These are phyloP conservation scores for Erpornis zantholeuca DNA, from an alignment of 2,113 vertebrate genomes.

Conservation along the genomic window DNA sequence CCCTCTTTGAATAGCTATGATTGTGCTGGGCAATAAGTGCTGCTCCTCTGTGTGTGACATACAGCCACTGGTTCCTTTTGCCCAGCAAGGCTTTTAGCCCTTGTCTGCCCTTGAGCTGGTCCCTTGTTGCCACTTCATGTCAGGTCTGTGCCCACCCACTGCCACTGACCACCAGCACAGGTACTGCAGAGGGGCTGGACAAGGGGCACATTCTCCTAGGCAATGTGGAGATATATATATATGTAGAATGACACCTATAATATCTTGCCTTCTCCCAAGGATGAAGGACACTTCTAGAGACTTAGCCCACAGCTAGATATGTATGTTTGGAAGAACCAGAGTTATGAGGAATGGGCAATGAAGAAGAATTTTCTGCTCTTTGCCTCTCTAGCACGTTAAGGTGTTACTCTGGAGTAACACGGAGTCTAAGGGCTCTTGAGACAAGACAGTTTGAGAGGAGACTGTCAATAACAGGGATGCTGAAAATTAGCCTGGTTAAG, in stretches of 20 bases:
- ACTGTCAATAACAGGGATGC: not conserved
- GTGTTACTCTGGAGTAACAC: not conserved
- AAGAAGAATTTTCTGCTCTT: not conserved
- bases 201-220: not conserved
- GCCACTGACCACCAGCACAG: fast-evolving
- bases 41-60: fast-evolving
- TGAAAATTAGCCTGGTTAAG: not conserved
- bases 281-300: not conserved
- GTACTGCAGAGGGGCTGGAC: not conserved
- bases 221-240: not conserved
- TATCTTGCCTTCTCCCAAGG: not conserved
- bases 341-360: not conserved
- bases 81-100: not conserved
- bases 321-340: not conserved
- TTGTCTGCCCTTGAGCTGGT: not conserved
- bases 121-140: not conserved
- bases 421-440: not conserved
- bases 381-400: not conserved
- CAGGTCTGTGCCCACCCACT: not conserved
- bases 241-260: not conserved
- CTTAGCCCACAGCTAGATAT: not conserved
- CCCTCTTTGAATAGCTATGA: fast-evolving
- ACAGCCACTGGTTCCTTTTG: not conserved
- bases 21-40: not conserved
- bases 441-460: not conserved